Evolutionary conservation across 2,888 invertebrate species (phyloP), one percentile per base, ranked within the genome.

Genomic region (Eulithis prunata): DNA sequence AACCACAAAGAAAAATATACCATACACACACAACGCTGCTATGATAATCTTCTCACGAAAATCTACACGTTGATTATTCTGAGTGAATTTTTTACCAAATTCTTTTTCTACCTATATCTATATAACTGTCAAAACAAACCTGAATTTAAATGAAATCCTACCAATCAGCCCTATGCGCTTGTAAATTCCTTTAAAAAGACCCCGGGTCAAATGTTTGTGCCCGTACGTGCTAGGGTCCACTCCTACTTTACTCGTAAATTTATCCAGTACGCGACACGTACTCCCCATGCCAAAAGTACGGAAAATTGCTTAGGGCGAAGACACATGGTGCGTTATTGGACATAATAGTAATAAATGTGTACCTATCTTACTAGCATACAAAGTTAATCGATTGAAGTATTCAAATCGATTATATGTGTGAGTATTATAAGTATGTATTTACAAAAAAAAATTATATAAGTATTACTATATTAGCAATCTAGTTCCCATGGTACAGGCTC

Each of bases 141-240:
- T 14, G 8, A 53, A 32, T 14, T 32, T 28, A 56, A 51, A 36
- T 53, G 38, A 63, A 52, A 32, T 13, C 14, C 41, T 4, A 56
- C 51, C 55, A 64, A 56, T 55, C 54, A 45, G 41, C 10, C 36
- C 8, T 5, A 7, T 41, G 12, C 12, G 60, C 55, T 51, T 58
- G 52, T 61, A 64, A 58, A 64, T 61, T 28, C 46, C 21, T 45
- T 46, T 52, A 36, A 49, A 59, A 59, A 56, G 56, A 21, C 13
- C 45, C 32, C 21, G 45, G 38, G 46, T 36, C 38, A 46, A 56
- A 52, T 59, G 65, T 70, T 68, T 70, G 70, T 71, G 64, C 60
- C 69, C 13, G 69, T 66, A 75, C 75, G 75, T 75, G 75, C 70
- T 59, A 70, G 72, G 73, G 70, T 69, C 59, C 62, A 69, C 51